These are phyloP conservation scores for Mormyrops boulengeri DNA, from an alignment of 2,797 vertebrate genomes.

Conservation along the genomic window DNA sequence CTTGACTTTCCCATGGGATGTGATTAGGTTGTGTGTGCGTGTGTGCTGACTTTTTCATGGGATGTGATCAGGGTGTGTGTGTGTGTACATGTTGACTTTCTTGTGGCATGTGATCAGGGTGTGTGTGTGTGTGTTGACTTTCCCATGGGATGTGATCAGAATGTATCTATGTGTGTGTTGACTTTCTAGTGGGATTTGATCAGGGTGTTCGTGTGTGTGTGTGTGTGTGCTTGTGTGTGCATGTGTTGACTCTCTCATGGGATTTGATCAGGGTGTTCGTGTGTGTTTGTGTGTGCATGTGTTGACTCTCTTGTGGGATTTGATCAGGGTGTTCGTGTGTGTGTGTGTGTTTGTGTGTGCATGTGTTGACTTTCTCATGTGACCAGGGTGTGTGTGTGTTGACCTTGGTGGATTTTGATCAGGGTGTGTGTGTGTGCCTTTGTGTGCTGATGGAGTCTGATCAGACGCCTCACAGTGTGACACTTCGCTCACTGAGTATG, in stretches of 20 bases:
- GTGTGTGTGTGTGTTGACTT: background rate
- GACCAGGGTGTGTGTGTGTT: background rate
- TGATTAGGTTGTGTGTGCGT: background rate
- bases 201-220: too few species aligned
- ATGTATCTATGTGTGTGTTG: background rate
- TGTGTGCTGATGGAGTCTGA: background rate
- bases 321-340: background rate
- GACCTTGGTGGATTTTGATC: background rate
- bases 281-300: background rate
- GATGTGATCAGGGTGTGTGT: background rate
- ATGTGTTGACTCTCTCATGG: background rate
- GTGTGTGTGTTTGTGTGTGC: background rate
- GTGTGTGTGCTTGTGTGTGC: too few species aligned
- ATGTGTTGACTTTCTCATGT: background rate
- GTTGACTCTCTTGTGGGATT: background rate
- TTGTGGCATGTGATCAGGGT: background rate
- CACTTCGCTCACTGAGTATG: background rate
- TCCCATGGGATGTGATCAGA: background rate
- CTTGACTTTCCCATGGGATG: background rate
- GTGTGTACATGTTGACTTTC: background rate
- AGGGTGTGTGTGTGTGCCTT: background rate
- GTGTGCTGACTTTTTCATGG: background rate
- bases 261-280: background rate
- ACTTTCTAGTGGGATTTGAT: background rate
- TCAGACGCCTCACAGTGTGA: background rate